phyloP scores from a whole-genome alignment of 2,113 vertebrate species.

The Canis aureus region DNA sequence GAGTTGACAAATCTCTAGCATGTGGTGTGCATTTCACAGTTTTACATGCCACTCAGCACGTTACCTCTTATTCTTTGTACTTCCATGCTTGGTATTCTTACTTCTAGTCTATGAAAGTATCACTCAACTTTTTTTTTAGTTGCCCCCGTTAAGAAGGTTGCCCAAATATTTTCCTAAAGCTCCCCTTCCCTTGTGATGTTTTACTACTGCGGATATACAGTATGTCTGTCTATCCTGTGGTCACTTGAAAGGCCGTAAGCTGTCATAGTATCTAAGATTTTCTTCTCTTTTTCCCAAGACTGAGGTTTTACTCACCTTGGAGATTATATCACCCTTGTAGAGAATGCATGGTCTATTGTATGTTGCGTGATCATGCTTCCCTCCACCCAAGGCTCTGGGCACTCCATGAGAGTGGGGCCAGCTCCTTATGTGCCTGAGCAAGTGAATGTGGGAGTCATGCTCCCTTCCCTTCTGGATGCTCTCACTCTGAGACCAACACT shows the following conservation, averaged over 20 bases:
- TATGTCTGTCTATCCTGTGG: not conserved
- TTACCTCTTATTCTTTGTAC: not conserved
- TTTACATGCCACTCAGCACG: not conserved
- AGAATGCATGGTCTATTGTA: rapidly evolving
- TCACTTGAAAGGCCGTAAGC: not conserved
- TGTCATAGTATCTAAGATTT: not conserved
- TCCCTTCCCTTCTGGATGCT: no score
- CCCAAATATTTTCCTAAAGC: not conserved
- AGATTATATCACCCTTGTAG: rapidly evolving
- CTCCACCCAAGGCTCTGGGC: rapidly evolving
- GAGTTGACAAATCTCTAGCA: not conserved
- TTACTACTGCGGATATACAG: not conserved
- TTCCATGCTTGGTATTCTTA: not conserved
- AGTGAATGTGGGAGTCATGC: no score
- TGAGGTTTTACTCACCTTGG: not conserved
- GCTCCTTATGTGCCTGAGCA: not conserved
- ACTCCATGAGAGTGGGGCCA: not conserved
- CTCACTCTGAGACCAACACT: not conserved
- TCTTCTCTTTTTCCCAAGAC: not conserved
- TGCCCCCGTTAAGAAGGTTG: rapidly evolving
- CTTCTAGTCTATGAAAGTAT: not conserved
- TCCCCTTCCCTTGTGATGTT: not conserved
- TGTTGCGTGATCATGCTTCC: not conserved
- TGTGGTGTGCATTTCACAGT: not conserved
- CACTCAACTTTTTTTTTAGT: not conserved